These are phyloP conservation scores for Catalaphyllia jardinei DNA, from an alignment of 64 coral and sea anemone species.

Conservation along the genomic window DNA sequence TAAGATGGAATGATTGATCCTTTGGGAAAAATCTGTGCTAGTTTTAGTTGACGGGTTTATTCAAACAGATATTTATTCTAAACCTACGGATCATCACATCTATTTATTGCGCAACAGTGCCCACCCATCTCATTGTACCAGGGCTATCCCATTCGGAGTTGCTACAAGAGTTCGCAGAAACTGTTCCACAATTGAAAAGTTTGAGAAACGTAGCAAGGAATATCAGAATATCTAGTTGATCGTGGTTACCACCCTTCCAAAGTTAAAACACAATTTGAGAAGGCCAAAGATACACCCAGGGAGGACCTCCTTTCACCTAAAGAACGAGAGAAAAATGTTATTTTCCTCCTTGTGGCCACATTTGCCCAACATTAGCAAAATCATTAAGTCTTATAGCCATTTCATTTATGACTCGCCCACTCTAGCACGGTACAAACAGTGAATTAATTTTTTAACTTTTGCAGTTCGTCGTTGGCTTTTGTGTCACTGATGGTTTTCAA, in stretches of 20 bases:
- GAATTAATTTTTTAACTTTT: too few relatives aligned
- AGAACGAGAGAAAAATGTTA: not conserved
- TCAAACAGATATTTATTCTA: too few relatives aligned
- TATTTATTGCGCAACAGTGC: conserved; percentile 27
- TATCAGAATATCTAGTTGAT: not conserved
- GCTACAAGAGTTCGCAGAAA: conserved; percentile 42
- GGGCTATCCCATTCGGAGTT: conserved; percentile 51
- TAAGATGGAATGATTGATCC: too few relatives aligned
- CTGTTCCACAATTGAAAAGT: conserved; percentile 34
- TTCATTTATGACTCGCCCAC: not conserved
- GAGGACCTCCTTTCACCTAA: not conserved
- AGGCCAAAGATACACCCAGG: not conserved
- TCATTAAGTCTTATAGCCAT: not conserved
- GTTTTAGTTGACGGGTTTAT: not conserved
- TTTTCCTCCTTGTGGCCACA: not conserved
- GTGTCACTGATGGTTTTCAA: too few relatives aligned
- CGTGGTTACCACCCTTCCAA: not conserved
- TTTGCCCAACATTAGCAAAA: not conserved
- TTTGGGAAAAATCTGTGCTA: too few relatives aligned
- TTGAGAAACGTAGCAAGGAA: not conserved
- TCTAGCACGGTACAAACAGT: too few relatives aligned
- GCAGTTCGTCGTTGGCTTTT: too few relatives aligned
- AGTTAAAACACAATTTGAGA: not conserved
- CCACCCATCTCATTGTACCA: conserved; percentile 29
- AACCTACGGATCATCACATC: conserved; percentile 1